Evolutionary conservation across 2,888 invertebrate species (phyloP).

Genomic region (Cheilosia pagana): DNA sequence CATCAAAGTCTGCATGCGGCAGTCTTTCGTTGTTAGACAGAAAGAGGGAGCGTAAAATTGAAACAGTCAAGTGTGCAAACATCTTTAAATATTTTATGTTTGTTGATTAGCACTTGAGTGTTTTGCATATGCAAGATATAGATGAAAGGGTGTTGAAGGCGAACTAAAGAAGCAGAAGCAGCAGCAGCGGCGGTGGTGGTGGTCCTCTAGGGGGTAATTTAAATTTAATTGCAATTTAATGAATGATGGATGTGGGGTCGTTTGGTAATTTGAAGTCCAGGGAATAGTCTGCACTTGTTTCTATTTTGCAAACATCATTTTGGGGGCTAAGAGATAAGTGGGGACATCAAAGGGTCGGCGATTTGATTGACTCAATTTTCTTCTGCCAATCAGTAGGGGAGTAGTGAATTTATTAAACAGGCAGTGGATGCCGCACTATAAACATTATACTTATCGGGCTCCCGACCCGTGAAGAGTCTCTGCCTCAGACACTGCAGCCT

Average conservation of each 20-base stretch:
- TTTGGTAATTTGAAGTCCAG: background rate
- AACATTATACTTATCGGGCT: too few relatives aligned
- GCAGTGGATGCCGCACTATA: too few relatives aligned
- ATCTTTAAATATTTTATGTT: constrained; percentile 67
- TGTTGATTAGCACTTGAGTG: constrained; percentile 66
- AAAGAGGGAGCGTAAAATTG: constrained; percentile 31
- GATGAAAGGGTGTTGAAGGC: constrained; percentile 31
- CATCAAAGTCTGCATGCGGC: constrained; percentile 36
- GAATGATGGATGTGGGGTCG: background rate
- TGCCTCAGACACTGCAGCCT: too few relatives aligned
- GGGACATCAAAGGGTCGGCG: too few relatives aligned
- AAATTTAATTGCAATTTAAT: constrained; percentile 27
- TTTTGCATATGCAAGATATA: constrained; percentile 16
- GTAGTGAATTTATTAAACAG: too few relatives aligned
- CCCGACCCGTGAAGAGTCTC: too few relatives aligned
- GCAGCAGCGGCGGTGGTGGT: too few relatives aligned
- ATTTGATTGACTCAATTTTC: too few relatives aligned
- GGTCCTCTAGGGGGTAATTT: constrained; percentile 11
- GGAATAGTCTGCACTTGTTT: too few relatives aligned
- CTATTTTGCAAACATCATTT: too few relatives aligned
- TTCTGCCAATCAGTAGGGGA: too few relatives aligned
- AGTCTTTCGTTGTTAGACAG: background rate
- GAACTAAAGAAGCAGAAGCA: background rate
- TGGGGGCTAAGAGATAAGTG: too few relatives aligned
- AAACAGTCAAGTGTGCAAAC: constrained; percentile 57